Conservation (phyloP, 2,113 vertebrate species). For the Meriones unguiculatus region DNA sequence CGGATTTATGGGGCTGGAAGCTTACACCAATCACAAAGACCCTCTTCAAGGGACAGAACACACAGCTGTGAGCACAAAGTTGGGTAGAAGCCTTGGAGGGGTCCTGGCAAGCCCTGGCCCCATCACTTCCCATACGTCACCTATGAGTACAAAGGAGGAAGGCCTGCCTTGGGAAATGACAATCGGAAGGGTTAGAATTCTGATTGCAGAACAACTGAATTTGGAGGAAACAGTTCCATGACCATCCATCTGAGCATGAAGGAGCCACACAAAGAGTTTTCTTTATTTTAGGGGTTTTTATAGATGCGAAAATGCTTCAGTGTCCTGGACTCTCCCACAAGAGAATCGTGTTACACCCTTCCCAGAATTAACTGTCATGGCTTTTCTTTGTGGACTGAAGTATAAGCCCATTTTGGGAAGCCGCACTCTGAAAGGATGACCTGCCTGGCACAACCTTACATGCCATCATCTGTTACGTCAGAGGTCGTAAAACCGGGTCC, state of each 20-base stretch:
- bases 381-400: background rate
- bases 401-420: constrained; percentile 16
- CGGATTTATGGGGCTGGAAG: background rate
- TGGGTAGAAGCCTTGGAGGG: background rate
- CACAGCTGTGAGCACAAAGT: background rate
- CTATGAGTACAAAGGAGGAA: background rate
- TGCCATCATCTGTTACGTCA: background rate
- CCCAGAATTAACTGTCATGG: background rate
- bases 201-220: background rate
- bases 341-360: background rate
- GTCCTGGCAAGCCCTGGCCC: background rate
- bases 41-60: background rate
- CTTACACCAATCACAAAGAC: background rate
- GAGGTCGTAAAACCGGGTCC: constrained; percentile 54
- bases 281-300: background rate
- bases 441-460: background rate
- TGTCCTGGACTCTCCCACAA: background rate
- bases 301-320: background rate
- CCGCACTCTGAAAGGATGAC: background rate
- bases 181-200: background rate
- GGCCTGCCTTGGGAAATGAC: background rate
- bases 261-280: constrained; percentile 12
- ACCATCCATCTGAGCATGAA: background rate
- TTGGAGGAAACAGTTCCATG: background rate
- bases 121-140: too few species aligned